Percentiles rank a stretch among this genome's conserved stretches.
Conservation (phyloP, 2,113 vertebrate genomes). For the Melozone crissalis region DNA sequence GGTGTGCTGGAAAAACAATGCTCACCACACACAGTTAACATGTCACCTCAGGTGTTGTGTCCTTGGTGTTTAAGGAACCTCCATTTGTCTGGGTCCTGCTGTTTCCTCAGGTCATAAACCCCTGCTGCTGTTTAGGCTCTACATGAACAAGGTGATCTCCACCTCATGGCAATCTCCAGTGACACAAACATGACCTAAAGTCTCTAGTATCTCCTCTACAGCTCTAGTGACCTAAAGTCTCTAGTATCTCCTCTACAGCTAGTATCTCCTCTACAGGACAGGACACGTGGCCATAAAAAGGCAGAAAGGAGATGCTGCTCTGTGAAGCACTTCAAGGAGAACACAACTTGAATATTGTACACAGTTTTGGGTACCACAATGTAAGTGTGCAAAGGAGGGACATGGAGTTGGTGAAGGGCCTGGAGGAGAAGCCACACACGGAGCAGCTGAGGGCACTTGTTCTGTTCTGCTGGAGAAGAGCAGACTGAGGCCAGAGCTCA, state of each 20-base stretch:
- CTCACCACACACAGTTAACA: not conserved
- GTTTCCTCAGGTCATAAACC: not conserved
- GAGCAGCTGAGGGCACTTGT: not conserved
- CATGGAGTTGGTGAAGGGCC: not conserved
- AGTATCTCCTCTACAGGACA: too few relatives aligned
- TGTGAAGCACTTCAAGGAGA: not conserved
- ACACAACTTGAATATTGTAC: not conserved
- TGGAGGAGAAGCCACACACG: accelerated
- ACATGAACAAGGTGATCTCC: not conserved
- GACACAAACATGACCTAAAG: not conserved
- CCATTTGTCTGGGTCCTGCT: not conserved
- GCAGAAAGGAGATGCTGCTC: not conserved
- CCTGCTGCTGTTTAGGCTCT: not conserved
- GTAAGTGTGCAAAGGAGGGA: not conserved
- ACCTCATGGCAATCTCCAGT: not conserved
- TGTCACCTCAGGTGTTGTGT: not conserved
- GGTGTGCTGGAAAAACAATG: not conserved
- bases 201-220: not conserved
- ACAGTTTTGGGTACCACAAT: not conserved
- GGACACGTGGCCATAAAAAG: not conserved
- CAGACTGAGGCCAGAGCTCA: not conserved
- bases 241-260: not conserved
- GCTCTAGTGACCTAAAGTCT: not conserved
- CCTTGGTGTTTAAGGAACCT: not conserved
- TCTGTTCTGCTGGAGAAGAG: not conserved